A percentile compares a stretch with the other conserved stretches of the same genome.
These are phyloP conservation scores for Criorhina ranunculi DNA, from an alignment of 2,888 invertebrate species.

Conservation along the genomic window DNA sequence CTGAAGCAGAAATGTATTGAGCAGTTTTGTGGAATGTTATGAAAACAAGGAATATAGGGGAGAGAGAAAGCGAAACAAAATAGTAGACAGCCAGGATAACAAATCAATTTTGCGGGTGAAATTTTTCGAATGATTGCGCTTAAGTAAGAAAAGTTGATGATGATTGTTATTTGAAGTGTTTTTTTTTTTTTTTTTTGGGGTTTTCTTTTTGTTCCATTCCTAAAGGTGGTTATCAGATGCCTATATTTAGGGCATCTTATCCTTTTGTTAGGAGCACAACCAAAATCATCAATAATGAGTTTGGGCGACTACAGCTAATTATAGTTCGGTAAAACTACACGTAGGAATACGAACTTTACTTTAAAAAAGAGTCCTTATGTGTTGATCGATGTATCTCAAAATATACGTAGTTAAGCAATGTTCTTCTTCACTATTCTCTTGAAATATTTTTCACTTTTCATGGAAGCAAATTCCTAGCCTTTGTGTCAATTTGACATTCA, in stretches of 20 bases:
- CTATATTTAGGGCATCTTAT: constrained; percentile 14
- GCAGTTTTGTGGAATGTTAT: constrained; percentile 61
- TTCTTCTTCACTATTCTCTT: too few relatives aligned
- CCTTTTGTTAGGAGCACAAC: too few relatives aligned
- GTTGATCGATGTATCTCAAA: too few relatives aligned
- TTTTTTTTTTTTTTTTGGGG: constrained; percentile 38
- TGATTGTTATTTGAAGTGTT: constrained; percentile 74
- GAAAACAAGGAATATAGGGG: not conserved
- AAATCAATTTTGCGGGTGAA: constrained; percentile 71
- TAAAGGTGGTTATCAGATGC: constrained; percentile 36
- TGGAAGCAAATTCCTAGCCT: too few relatives aligned
- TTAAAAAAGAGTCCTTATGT: too few relatives aligned
- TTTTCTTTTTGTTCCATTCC: not conserved
- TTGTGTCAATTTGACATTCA: too few relatives aligned
- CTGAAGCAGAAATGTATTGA: constrained; percentile 72
- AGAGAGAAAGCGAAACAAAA: constrained; percentile 20
- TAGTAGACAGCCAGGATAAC: constrained; percentile 65
- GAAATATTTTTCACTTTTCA: too few relatives aligned
- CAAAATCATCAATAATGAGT: too few relatives aligned
- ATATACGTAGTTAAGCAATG: too few relatives aligned
- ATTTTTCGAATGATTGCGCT: constrained; percentile 70
- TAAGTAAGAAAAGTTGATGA: constrained; percentile 62
- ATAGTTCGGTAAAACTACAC: too few relatives aligned
- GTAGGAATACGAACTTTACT: too few relatives aligned
- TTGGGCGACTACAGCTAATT: too few relatives aligned